Evolutionary conservation across 2,797 vertebrate genomes (phyloP), one percentile per base, ranked within the genome.

Genomic region (Paguma larvata): DNA sequence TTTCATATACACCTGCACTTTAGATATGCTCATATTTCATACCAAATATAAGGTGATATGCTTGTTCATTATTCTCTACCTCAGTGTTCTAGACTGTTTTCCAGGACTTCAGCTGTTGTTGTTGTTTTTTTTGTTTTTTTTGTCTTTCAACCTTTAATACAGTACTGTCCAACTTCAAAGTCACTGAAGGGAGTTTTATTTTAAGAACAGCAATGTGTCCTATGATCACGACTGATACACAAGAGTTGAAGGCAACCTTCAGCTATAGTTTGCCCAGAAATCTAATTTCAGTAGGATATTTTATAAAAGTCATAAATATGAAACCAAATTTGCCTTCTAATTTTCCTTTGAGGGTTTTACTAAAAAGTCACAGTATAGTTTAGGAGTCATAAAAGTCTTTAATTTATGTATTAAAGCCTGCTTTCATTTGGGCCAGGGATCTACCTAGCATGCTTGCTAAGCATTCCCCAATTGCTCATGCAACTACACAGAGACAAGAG

Each of bases 221-320:
- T n/a, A 38, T n/a, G 62, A 95, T 23, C 38, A 62, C 27, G 68
- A 21, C 6, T n/a, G 12, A 78, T 8, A n/a, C n/a, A 7, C 3
- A 67, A 15, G 15, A 27, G 13, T 73, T 79, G 67, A 85, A 56
- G 30, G 27, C 32, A 38, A 70, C n/a, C 51, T 84, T 92, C 32
- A 94, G 14, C 8, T 80, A 10, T 32, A 48, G 2, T 85, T 65
- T 97, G 13, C 18, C 12, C 19, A 65, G 46, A 85, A 83, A 48
- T 65, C 59, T 18, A 59, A 70, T 53, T 84, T 78, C 34, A 65
- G 41, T 32, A 63, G 27, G 51, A 59, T 90, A 73, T 75, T 72
- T 84, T 92, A 82, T 65, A 41, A 72, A 95, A 77, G 19, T 85
- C 65, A 90, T 34, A 80, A 88, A 91, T 73, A 44, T 23, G n/a